phyloP scores from a whole-genome alignment of 2,113 vertebrate genomes.

The Leptobrachium ailaonicum region DNA sequence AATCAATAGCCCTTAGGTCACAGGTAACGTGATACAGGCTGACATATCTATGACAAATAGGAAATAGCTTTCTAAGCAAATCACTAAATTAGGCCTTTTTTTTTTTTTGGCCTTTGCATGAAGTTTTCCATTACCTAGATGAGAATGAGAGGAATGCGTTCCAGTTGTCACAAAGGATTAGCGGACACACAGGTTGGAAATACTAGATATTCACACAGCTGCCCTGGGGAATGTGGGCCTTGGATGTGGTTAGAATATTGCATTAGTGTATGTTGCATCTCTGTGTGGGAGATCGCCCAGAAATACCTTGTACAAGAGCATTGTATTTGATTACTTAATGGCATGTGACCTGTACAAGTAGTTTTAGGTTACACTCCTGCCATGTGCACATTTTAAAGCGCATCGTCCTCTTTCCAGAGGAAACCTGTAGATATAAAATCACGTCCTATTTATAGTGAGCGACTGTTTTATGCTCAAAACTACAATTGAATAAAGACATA shows the following conservation, averaged over 20 bases:
- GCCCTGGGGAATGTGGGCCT: slow-evolving; percentile 14
- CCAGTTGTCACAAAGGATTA: slow-evolving; percentile 24
- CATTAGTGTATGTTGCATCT: slow-evolving; percentile 15
- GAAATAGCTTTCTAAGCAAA: slow-evolving; percentile 10
- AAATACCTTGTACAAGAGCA: neutral
- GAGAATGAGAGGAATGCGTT: slow-evolving; percentile 18
- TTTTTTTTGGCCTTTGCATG: slow-evolving; percentile 1
- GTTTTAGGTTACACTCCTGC: too few relatives aligned
- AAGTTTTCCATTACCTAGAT: slow-evolving; percentile 39
- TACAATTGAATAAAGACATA: too few relatives aligned
- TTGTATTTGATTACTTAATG: too few relatives aligned
- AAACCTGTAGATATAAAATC: too few relatives aligned
- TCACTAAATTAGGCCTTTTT: neutral
- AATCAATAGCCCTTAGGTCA: slow-evolving; percentile 25
- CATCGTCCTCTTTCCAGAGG: too few relatives aligned
- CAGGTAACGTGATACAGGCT: neutral
- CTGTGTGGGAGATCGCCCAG: neutral
- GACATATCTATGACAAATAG: neutral
- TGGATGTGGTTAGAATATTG: slow-evolving; percentile 7
- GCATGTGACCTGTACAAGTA: too few relatives aligned
- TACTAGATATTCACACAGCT: slow-evolving; percentile 33
- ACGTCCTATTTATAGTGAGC: too few relatives aligned
- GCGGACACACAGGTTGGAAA: slow-evolving; percentile 25
- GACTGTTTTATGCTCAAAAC: too few relatives aligned
- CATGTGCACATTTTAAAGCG: too few relatives aligned